A percentile compares a stretch with the other conserved stretches of the same genome.
These are phyloP conservation scores for Diabrotica undecimpunctata DNA, from an alignment of 1,140 invertebrate genomes.

Conservation along the genomic window DNA sequence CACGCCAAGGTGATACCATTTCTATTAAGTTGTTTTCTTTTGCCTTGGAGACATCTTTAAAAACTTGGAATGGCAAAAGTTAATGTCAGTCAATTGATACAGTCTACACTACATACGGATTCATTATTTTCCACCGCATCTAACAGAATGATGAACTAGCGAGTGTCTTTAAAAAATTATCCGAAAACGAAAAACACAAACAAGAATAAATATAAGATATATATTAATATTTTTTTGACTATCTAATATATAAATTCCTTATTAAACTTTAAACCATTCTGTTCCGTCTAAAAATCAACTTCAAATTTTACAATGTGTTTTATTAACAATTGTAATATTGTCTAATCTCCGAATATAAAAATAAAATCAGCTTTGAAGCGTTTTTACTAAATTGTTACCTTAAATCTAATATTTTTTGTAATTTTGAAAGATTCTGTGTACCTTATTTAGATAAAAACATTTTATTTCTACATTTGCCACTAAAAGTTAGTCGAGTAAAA, in stretches of 20 bases:
- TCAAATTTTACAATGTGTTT: neutral
- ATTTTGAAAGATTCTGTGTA: no score
- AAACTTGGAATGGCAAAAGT: no score
- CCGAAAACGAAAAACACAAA: no score
- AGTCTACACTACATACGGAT: neutral
- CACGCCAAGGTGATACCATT: no score
- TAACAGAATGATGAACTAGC: neutral
- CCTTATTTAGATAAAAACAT: neutral
- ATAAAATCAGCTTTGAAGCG: conserved; percentile 15
- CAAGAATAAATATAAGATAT: no score
- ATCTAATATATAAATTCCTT: neutral
- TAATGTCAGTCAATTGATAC: no score
- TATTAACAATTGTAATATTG: conserved; percentile 3
- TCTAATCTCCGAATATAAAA: conserved; percentile 14
- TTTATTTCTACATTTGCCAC: neutral
- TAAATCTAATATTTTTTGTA: conserved; percentile 3
- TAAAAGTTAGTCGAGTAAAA: neutral
- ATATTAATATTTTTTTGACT: no score
- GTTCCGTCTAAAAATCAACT: conserved; percentile 6
- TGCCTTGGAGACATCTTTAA: no score
- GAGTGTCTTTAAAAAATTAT: no score
- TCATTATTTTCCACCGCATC: neutral
- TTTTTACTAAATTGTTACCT: conserved; percentile 12
- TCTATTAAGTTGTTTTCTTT: no score
- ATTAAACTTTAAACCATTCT: conserved; percentile 10